These are phyloP conservation scores for Ictidomys tridecemlineatus DNA, from an alignment of 2,113 vertebrate species.

Conservation along the genomic window DNA sequence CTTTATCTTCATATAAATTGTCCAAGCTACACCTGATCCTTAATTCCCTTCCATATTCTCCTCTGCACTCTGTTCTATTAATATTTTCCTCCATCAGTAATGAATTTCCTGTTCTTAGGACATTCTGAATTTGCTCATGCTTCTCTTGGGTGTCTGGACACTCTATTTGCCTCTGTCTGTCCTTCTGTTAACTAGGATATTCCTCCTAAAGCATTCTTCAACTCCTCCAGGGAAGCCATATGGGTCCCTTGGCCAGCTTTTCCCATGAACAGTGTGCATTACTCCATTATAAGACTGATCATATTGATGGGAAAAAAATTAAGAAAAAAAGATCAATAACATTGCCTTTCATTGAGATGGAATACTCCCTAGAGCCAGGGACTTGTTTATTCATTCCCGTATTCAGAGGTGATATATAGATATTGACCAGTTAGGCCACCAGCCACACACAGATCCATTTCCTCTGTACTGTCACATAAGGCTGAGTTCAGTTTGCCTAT, in stretches of 20 bases:
- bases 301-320: background rate
- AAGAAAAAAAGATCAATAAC: background rate
- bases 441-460: background rate
- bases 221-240: background rate
- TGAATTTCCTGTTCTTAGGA: background rate
- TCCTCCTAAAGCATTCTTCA: constrained; percentile 37
- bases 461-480: background rate
- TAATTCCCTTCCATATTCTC: background rate
- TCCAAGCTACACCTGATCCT: background rate
- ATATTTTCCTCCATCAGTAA: constrained; percentile 13
- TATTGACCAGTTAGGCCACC: background rate
- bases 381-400: background rate
- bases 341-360: background rate
- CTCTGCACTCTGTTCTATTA: background rate
- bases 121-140: background rate
- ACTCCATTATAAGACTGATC: background rate
- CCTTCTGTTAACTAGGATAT: background rate
- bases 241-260: background rate
- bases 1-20: background rate
- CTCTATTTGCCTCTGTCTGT: background rate
- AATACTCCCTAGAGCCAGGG: background rate
- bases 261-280: background rate
- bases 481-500: background rate
- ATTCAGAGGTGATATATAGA: background rate
- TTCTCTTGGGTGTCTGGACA: background rate